phyloP scores from a whole-genome alignment of 2,888 invertebrate genomes.

The Melipona beecheii region DNA sequence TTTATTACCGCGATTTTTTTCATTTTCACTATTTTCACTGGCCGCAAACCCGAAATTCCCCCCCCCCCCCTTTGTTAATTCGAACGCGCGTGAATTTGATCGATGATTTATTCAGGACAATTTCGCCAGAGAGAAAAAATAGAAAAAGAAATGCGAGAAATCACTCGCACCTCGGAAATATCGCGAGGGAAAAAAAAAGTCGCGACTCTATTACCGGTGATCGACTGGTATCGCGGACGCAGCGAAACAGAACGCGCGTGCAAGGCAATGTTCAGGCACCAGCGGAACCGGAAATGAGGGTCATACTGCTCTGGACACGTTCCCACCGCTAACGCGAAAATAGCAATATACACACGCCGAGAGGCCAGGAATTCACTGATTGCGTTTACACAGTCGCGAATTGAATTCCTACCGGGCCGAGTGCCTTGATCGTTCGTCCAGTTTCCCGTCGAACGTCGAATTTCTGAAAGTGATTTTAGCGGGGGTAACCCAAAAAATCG shows the following conservation, averaged over 20 bases:
- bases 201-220: no score
- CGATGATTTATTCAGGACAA: background rate
- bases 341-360: constrained; percentile 33
- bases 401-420: constrained; percentile 47
- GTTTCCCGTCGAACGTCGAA: constrained; percentile 6
- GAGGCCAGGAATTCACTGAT: constrained; percentile 27
- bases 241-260: background rate
- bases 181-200: background rate
- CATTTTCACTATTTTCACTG: no score
- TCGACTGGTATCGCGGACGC: background rate
- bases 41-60: no score
- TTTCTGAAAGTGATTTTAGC: background rate
- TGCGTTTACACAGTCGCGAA: constrained; percentile 47
- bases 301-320: constrained; percentile 29
- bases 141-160: background rate
- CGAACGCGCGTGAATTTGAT: background rate
- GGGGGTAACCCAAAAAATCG: no score
- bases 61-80: background rate
- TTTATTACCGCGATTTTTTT: no score
- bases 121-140: background rate
- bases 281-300: constrained; percentile 37
- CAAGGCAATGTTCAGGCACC: constrained; percentile 15
- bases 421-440: constrained; percentile 24
- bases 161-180: background rate
- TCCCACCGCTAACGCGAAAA: constrained; percentile 31